A percentile compares a stretch with the other conserved stretches of the same genome.
phyloP scores from a whole-genome alignment of 2,888 invertebrate genomes.

The Drosophila pseudotakahashii region DNA sequence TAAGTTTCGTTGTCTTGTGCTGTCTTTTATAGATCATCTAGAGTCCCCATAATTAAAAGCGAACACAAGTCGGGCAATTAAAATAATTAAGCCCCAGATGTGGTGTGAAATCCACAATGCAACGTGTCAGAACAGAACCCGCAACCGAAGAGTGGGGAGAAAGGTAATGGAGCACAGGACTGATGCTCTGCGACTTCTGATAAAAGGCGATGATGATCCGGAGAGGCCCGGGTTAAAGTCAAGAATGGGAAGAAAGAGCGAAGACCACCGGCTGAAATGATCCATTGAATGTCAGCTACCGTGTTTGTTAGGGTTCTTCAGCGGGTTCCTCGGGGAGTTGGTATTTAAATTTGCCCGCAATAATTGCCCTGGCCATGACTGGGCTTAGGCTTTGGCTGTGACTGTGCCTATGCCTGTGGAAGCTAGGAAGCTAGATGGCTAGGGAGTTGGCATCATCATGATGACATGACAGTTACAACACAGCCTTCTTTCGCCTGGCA shows the following conservation, averaged over 20 bases:
- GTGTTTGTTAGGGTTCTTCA: slow-evolving; percentile 47
- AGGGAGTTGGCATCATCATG: slow-evolving; percentile 72
- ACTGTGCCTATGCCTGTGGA: too few relatives aligned
- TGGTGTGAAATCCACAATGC: slow-evolving; percentile 71
- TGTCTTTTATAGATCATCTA: slow-evolving; percentile 34
- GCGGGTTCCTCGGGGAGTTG: slow-evolving; percentile 41
- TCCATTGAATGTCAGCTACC: slow-evolving; percentile 74
- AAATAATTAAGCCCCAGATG: slow-evolving; percentile 68
- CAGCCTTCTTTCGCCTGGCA: slow-evolving; percentile 70
- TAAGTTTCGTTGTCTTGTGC: slow-evolving; percentile 25
- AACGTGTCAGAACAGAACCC: slow-evolving; percentile 77
- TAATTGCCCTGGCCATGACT: slow-evolving; percentile 73
- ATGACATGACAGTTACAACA: slow-evolving; percentile 80
- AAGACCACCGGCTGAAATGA: slow-evolving; percentile 76
- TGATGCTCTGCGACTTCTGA: too few relatives aligned
- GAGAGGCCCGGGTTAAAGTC: slow-evolving; percentile 28
- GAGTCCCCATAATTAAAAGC: slow-evolving; percentile 59
- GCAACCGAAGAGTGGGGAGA: slow-evolving; percentile 2
- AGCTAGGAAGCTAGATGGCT: slow-evolving; percentile 13
- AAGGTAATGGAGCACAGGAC: slow-evolving; percentile 16
- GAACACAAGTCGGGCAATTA: slow-evolving; percentile 59
- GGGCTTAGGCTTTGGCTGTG: too few relatives aligned
- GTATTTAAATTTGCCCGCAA: slow-evolving; percentile 81
- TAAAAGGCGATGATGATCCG: slow-evolving; percentile 43
- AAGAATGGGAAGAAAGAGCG: slow-evolving; percentile 6